Base-by-base conservation (phyloP, 2,888 invertebrate genomes). In the Mythimna lalbum region DNA sequence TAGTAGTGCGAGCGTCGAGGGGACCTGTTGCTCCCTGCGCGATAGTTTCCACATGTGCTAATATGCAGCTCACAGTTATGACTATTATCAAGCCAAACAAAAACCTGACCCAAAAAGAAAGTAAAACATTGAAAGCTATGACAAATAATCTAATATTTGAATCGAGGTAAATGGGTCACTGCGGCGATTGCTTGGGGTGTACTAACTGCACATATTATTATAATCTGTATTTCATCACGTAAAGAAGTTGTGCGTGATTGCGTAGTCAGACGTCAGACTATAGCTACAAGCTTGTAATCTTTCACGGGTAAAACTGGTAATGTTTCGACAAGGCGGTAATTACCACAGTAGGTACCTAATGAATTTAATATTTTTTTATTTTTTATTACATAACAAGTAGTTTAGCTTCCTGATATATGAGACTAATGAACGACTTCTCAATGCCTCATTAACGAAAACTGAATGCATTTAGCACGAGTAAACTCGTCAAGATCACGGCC, bases 101-200 rank as follows among this genome's bases (percentile, higher is more conserved):
- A 49, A 47, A 39, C 17, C 50, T 61, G 56, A 69, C 69, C 63
- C 55, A 80, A 75, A 75, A 33, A 49, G 33, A 52, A 53, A 62
- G 50, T 50, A 33, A 55, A 36, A 52, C 19, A 60, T 73, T 63
- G 14, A 57, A 55, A 55, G 47, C 57, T 55, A 23, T 39, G 23
- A 53, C 9, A 21, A 9, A 59, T 9, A 33, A 56, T 61, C 21
- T 61, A n/a, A n/a, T 57, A 47, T 52, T 47, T 36, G 49, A 52
- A 62, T 74, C 21, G 27, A 65, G 67, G 73, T 62, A 69, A 70
- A 69, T 73, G 36, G 77, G 73, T 70, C 81, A 81, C 69, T 77
- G 77, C 60, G 69, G 67, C 62, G 57, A 67, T 68, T 31, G 47
- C 27, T 70, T n/a, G 39, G 62, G 57, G 27, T 33, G 55, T 36